Conservation (phyloP, 2,797 vertebrate species). For the Poecilia gillii region DNA sequence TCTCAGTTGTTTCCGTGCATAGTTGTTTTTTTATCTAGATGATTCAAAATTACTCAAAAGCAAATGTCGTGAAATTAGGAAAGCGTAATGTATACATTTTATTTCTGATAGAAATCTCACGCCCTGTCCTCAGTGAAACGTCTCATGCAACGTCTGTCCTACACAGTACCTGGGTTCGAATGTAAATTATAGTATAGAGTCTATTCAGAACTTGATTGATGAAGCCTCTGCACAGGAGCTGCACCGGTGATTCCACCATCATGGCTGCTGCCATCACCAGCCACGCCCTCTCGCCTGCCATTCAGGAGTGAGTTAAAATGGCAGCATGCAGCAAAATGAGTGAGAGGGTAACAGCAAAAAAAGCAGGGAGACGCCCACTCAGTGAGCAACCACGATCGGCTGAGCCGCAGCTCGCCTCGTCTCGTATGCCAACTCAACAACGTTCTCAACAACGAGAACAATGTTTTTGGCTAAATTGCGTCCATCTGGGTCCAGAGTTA, state of each 20-base stretch:
- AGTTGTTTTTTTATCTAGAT: neutral
- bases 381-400: constrained; percentile 52
- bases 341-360: constrained; percentile 63
- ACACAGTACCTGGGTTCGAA: constrained; percentile 23
- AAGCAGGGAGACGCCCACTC: constrained; percentile 64
- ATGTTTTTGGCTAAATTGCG: constrained; percentile 52
- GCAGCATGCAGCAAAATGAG: constrained; percentile 69
- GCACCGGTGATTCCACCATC: constrained; percentile 66
- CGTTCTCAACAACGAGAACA: constrained; percentile 41
- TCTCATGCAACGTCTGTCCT: neutral
- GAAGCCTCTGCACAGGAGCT: constrained; percentile 67
- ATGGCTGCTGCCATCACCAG: constrained; percentile 58
- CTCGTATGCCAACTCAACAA: constrained; percentile 48
- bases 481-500: constrained; percentile 21
- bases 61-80: constrained; percentile 6
- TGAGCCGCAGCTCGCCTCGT: constrained; percentile 53
- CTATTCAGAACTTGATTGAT: constrained; percentile 48
- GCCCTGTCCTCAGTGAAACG: neutral
- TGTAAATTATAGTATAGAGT: constrained; percentile 27
- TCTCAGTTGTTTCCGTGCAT: neutral
- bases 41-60: neutral
- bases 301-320: constrained; percentile 73
- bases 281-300: constrained; percentile 74
- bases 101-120: neutral
- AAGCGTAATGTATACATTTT: neutral